Base-by-base conservation (phyloP, 2,888 invertebrate genomes). In the Meandrusa payeni region DNA sequence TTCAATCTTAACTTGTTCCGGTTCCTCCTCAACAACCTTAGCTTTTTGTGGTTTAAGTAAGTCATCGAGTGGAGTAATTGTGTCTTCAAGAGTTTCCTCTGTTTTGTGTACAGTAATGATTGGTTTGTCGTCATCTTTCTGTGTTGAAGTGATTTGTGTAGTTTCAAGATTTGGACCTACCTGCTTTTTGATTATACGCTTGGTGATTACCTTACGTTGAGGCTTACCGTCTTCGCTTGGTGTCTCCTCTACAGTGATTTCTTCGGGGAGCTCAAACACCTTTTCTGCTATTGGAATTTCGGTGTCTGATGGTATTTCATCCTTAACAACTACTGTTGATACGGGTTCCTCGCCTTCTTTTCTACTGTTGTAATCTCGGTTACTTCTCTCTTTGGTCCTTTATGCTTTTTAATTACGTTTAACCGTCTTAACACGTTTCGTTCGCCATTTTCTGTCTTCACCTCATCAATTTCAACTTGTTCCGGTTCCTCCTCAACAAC, bases 81-180 rank as follows among this genome's bases (percentile, higher is more conserved):
- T 12, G 11, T 26, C 11, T 1, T 11, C 7, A 5, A 11, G 5
- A 4, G 33, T 5, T 39, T 51, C 48, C 17, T 53, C 43, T 5
- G 46, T 48, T 11, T 38, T 44, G 36, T 50, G 49, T 26, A 48
- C 37, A 20, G 61, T 54, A 15, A 64, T 57, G 17, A 68, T 46
- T 5, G 70, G 59, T 27, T 61, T 17, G 40, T 79, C 79, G 64
- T 81, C 64, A 61, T 85, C 60, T 70, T 81, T 51, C 54, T 50
- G 52, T 22, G 9, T 49, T 50, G 36, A 55, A 38, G 2, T 28
- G 2, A 28, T 28, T 15, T 15, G 15, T 28, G 54, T 59, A 0
- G 54, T 54, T 46, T 52, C 51, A 1, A 50, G 29, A 12, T 49
- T 58, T 1, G 57, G 69, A 26, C 68, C 73, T 45, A 65, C 64